Conservation (phyloP, 2,888 invertebrate genomes). For the Agrotis segetum region DNA sequence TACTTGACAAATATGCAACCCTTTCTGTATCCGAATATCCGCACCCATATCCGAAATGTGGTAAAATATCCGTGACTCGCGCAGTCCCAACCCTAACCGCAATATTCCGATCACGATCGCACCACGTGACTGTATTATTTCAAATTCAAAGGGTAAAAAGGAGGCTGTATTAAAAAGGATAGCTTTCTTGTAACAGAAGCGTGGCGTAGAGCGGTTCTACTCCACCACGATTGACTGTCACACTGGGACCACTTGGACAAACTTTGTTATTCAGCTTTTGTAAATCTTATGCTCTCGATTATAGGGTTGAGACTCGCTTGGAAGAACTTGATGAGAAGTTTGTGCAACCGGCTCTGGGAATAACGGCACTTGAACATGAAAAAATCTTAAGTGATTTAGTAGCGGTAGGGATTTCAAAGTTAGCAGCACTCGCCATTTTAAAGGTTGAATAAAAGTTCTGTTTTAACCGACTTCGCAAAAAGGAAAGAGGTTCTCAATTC, state of each 20-base stretch:
- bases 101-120: conserved; percentile 79
- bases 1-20: conserved; percentile 46
- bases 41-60: conserved; percentile 37
- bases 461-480: conserved; percentile 14
- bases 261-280: conserved; percentile 32
- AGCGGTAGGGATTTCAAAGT: conserved; percentile 54
- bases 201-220: conserved; percentile 61
- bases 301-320: conserved; percentile 47
- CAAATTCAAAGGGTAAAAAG: conserved; percentile 87
- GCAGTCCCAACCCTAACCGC: conserved; percentile 47
- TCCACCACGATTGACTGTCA: conserved; percentile 70
- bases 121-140: conserved; percentile 85
- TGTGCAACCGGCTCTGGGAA: conserved; percentile 59
- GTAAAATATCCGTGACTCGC: conserved; percentile 56
- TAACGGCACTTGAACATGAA: conserved; percentile 74
- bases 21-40: conserved; percentile 44
- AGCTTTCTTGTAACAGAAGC: conserved; percentile 72
- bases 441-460: conserved; percentile 55
- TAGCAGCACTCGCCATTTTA: conserved; percentile 49
- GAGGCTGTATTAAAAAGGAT: conserved; percentile 82
- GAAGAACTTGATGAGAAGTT: conserved; percentile 28
- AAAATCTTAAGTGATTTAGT: conserved; percentile 73
- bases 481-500: no score
- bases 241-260: conserved; percentile 62
- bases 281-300: conserved; percentile 13